A percentile compares a stretch with the other conserved stretches of the same genome.
phyloP scores from a whole-genome alignment of 2,113 vertebrate species.

The Zapornia atra region DNA sequence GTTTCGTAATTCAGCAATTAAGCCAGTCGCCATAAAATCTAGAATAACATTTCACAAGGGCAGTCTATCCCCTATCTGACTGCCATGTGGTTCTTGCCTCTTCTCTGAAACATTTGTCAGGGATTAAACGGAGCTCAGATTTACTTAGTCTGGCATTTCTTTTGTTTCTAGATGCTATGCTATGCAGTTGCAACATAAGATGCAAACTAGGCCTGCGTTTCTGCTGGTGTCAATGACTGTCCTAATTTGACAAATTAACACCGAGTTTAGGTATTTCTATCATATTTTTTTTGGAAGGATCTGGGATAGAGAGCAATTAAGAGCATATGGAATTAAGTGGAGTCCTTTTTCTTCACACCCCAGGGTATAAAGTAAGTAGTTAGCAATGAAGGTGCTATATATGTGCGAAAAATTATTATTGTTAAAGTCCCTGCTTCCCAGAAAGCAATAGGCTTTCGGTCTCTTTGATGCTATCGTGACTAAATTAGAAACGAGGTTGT shows the following conservation, averaged over 20 bases:
- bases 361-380: constrained; percentile 52
- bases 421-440: constrained; percentile 39
- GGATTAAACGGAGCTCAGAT: constrained; percentile 50
- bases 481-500: constrained; percentile 58
- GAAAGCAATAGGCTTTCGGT: constrained; percentile 49
- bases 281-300: constrained; percentile 42
- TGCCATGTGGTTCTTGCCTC: constrained; percentile 51
- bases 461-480: constrained; percentile 60
- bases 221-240: constrained; percentile 33
- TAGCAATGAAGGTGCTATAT: constrained; percentile 56
- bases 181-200: background rate
- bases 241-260: constrained; percentile 60
- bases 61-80: constrained; percentile 38
- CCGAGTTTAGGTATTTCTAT: constrained; percentile 34
- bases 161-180: constrained; percentile 48
- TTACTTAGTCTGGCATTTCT: constrained; percentile 55
- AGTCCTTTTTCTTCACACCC: constrained; percentile 47
- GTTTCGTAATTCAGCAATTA: constrained; percentile 59
- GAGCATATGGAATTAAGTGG: constrained; percentile 48
- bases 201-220: constrained; percentile 34
- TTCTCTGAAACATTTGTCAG: constrained; percentile 52
- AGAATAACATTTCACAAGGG: constrained; percentile 51
- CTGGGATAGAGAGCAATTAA: constrained; percentile 52
- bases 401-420: constrained; percentile 51
- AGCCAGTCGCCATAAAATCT: constrained; percentile 49